Evolutionary conservation across 2,113 vertebrate species (phyloP).

Genomic region (Myanophis thanlyinensis): DNA sequence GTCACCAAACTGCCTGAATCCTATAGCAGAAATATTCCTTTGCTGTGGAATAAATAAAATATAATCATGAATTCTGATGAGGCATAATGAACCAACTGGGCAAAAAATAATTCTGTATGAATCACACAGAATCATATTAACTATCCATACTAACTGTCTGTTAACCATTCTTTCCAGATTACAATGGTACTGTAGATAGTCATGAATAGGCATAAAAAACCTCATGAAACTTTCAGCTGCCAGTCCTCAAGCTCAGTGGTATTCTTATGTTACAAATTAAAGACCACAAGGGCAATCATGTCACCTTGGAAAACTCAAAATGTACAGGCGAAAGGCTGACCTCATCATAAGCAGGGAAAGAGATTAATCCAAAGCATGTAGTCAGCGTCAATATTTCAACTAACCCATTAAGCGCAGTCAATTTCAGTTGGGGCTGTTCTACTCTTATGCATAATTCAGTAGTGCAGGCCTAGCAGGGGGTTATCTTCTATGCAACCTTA

Average conservation of each 20-base stretch:
- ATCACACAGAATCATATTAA: neutral
- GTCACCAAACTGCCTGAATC: neutral
- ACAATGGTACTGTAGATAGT: neutral
- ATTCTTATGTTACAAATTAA: neutral
- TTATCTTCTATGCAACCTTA: neutral
- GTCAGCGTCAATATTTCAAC: conserved; percentile 20
- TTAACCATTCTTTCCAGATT: neutral
- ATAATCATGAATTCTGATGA: neutral
- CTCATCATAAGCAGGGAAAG: neutral
- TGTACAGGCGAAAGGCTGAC: neutral
- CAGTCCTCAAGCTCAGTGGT: neutral
- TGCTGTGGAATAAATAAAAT: neutral
- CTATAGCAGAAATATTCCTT: neutral
- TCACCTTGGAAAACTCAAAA: neutral
- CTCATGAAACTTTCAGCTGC: neutral
- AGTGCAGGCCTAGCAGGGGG: neutral
- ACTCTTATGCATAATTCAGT: conserved; percentile 29
- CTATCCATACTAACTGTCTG: too few species aligned
- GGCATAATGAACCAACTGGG: neutral
- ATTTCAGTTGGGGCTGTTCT: neutral
- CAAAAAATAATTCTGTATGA: neutral
- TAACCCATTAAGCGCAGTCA: conserved; percentile 22
- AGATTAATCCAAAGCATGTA: neutral
- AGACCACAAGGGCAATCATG: neutral
- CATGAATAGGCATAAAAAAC: neutral